Conservation (phyloP, 2,113 vertebrate genomes). For the Hippotragus niger region DNA sequence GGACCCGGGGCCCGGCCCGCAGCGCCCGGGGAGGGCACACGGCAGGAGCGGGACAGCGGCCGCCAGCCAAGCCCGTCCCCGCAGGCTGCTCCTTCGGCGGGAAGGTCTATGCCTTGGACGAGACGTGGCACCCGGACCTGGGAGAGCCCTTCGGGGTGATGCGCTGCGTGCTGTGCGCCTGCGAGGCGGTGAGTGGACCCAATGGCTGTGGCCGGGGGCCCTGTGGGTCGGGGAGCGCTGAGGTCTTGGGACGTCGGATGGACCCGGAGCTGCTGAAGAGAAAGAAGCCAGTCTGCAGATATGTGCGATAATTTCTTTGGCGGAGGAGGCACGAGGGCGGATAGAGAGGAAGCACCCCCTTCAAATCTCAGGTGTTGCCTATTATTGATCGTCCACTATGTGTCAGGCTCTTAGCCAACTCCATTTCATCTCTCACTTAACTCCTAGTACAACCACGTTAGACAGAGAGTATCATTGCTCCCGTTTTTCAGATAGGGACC, state of each 20-base stretch:
- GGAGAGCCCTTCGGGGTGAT: constrained; percentile 96
- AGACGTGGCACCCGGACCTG: constrained; percentile 96
- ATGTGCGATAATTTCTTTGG: not conserved
- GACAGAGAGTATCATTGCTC: not conserved
- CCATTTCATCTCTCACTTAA: not conserved
- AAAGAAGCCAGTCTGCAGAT: not conserved
- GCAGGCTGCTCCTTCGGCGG: constrained; percentile 94
- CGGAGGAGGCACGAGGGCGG: not conserved
- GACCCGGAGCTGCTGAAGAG: not conserved
- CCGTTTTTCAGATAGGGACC: not conserved
- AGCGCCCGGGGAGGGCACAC: not conserved
- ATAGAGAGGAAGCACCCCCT: not conserved
- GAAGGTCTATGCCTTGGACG: constrained; percentile 90
- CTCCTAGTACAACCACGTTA: not conserved
- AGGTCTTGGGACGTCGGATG: not conserved
- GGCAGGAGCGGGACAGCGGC: not conserved
- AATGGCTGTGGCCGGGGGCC: not conserved
- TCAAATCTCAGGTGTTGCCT: constrained; percentile 5
- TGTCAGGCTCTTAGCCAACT: not conserved
- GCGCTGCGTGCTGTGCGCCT: constrained; percentile 94
- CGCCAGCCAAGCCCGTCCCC: constrained; percentile 44
- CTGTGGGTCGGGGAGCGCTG: not conserved
- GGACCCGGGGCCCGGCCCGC: not conserved
- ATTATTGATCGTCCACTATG: not conserved
- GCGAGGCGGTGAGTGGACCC: constrained; percentile 88